Evolutionary conservation across 2,797 vertebrate species (phyloP), one percentile per base, ranked within the genome.

Genomic region (Pteronotus mesoamericanus): DNA sequence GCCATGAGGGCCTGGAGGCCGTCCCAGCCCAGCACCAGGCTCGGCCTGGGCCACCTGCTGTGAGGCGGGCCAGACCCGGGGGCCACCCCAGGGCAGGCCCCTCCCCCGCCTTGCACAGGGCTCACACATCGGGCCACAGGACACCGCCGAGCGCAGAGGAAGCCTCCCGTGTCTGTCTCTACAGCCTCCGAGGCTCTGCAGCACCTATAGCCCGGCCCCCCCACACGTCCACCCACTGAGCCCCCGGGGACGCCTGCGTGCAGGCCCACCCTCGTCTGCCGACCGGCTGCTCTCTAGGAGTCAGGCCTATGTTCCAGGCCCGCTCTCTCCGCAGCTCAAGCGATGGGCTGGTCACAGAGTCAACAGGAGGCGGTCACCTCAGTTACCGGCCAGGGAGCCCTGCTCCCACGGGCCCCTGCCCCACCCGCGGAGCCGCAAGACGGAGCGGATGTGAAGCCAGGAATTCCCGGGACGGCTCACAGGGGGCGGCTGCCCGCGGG

Each of bases 401-500:
- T 71, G 91, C 51, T 48, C 24, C 68, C 32, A 1, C 2, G 5
- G 71, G 39, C 19, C 37, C 34, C 34, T 34, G 21, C 93, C 64
- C 15, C 21, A 55, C 83, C 84, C 91, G 71, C 26, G 39, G 10
- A 44, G 74, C 16, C 8, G 19, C 1, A 10, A 68, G 75, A 32
- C 0, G 2, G 74, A 9, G 19, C 3, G 8, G 57, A 68, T 11
- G 21, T 53, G 42, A 39, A 64, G 78, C 96, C 89, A 89, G 85
- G 91, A 88, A 69, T 84, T 48, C 79, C 82, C 53, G 42, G 87
- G 93, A 37, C 8, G 9, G 6, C 8, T 82, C 72, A 15, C 14
- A 12, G 64, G 59, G 32, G 32, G 51, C 3, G 21, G 26, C 95
- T 97, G 96, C 16, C 95, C 94, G 97, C 95, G 96, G 97, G 98